These are phyloP conservation scores for Lates japonicus DNA, from an alignment of 2,797 vertebrate genomes.

Conservation along the genomic window DNA sequence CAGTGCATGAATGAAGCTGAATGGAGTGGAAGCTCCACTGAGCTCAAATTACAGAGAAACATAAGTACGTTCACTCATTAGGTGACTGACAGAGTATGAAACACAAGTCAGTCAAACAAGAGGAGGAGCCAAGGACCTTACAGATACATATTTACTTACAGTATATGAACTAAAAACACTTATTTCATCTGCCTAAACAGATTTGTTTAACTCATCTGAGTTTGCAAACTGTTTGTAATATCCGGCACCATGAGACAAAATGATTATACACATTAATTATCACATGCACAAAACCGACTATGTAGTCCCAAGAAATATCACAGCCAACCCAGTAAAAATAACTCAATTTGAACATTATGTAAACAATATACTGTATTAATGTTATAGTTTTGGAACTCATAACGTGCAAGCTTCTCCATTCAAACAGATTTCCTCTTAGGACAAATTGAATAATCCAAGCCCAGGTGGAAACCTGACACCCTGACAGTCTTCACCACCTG, in stretches of 20 bases:
- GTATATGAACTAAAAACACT: not conserved
- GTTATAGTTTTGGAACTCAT: not conserved
- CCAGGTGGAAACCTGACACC: constrained; percentile 64
- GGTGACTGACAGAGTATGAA: constrained; percentile 33
- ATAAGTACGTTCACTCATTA: constrained; percentile 7
- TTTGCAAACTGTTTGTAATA: not conserved
- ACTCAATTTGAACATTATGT: not conserved
- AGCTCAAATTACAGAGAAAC: constrained; percentile 53
- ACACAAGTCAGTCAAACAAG: constrained; percentile 5
- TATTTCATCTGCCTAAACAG: not conserved
- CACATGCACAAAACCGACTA: not conserved
- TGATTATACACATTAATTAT: not conserved
- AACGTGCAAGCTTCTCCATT: not conserved
- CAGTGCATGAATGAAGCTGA: constrained; percentile 38
- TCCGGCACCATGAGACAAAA: not conserved
- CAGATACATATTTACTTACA: not conserved
- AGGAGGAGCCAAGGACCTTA: not conserved
- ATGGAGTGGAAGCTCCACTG: constrained; percentile 41
- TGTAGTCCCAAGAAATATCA: not conserved
- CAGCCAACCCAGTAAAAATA: not conserved
- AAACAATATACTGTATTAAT: not conserved
- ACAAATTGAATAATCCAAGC: constrained; percentile 31
- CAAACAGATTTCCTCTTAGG: constrained; percentile 1
- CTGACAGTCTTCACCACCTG: constrained; percentile 50
- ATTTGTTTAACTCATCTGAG: not conserved